These are phyloP conservation scores for Rattus norvegicus DNA, from an alignment of 2,113 vertebrate genomes.

Conservation along the genomic window DNA sequence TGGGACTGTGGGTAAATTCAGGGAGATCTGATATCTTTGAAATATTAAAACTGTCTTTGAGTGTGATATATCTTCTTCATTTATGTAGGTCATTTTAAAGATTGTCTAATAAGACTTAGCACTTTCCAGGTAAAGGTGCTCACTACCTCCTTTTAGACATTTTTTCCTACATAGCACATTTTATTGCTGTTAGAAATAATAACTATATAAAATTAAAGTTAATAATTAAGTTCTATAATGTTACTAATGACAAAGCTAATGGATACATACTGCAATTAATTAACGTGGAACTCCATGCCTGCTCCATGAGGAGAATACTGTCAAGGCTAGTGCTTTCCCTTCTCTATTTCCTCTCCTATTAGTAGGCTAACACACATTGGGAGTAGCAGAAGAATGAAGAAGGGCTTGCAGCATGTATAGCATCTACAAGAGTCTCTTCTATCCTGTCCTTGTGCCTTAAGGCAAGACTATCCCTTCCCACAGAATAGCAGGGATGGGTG, in stretches of 20 bases:
- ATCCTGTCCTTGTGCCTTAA: too few species aligned
- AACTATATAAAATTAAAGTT: neutral
- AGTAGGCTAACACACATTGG: neutral
- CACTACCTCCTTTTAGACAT: neutral
- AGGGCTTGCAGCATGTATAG: neutral
- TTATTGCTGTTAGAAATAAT: neutral
- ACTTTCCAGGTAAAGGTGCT: neutral
- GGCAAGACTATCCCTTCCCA: too few species aligned
- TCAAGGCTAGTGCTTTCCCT: neutral
- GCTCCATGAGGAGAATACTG: neutral
- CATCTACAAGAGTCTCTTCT: too few species aligned
- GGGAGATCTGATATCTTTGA: neutral
- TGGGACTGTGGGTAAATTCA: neutral
- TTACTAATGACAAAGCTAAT: neutral
- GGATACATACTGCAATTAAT: neutral
- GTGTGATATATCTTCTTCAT: neutral
- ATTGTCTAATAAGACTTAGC: neutral
- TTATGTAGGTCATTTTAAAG: neutral
- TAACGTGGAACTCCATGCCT: neutral
- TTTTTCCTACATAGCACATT: neutral
- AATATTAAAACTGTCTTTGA: slow-evolving; percentile 27
- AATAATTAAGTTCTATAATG: neutral
- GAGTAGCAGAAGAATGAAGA: neutral
- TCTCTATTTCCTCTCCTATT: neutral
- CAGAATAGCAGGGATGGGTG: too few species aligned